A percentile compares a stretch with the other conserved stretches of the same genome.
These are phyloP conservation scores for Marasmarcha lunaedactyla DNA, from an alignment of 2,888 invertebrate genomes.

Conservation along the genomic window DNA sequence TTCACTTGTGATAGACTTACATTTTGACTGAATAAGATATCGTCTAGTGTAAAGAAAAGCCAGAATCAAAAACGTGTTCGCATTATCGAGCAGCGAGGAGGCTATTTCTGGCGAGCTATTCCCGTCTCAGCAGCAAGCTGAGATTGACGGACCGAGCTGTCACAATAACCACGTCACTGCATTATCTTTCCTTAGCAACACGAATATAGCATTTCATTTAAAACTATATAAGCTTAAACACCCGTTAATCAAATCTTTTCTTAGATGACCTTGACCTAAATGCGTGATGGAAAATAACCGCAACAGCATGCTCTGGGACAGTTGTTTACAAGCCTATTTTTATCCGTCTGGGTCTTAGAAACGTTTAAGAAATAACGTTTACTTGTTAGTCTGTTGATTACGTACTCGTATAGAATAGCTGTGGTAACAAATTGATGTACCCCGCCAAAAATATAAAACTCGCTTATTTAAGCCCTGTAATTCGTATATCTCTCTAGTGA, in stretches of 20 bases:
- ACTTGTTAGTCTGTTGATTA: too few relatives aligned
- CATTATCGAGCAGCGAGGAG: constrained; percentile 60
- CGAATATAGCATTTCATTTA: constrained; percentile 1
- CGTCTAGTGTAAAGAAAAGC: constrained; percentile 28
- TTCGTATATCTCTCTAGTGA: too few relatives aligned
- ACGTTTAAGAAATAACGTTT: not conserved
- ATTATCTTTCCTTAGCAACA: constrained; percentile 36
- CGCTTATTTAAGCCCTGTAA: constrained; percentile 6
- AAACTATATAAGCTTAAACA: too few relatives aligned
- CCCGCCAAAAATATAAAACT: constrained; percentile 7
- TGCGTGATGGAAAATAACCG: constrained; percentile 27
- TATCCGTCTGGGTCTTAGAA: constrained; percentile 13
- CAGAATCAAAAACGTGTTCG: constrained; percentile 62
- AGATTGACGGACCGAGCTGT: constrained; percentile 67
- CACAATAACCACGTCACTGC: constrained; percentile 45
- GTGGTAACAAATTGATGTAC: constrained; percentile 18
- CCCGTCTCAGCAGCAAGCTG: constrained; percentile 59
- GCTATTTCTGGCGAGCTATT: constrained; percentile 62
- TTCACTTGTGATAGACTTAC: too few relatives aligned
- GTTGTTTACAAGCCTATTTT: constrained; percentile 16
- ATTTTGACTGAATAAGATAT: constrained; percentile 15
- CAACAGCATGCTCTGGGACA: constrained; percentile 13
- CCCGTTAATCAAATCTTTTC: not conserved
- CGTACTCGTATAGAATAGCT: constrained; percentile 13
- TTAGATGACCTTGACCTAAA: constrained; percentile 62